These are phyloP conservation scores for Psilopogon haemacephalus DNA, from an alignment of 2,113 vertebrate genomes.

Conservation along the genomic window DNA sequence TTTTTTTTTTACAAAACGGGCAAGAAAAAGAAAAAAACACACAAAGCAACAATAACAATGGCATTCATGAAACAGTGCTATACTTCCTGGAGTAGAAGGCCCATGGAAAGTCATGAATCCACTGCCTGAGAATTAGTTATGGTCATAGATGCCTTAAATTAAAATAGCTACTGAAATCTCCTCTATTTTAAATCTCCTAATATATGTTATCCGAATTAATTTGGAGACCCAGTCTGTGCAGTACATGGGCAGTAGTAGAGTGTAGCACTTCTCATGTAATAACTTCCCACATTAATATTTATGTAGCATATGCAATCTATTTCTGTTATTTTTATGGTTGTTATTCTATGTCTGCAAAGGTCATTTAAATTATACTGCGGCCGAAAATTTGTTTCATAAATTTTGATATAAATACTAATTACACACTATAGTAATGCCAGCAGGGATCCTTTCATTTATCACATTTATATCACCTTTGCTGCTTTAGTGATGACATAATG, in stretches of 20 bases:
- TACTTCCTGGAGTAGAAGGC: slow-evolving; percentile 37
- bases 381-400: slow-evolving; percentile 83
- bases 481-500: slow-evolving; percentile 75
- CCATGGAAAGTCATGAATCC: slow-evolving; percentile 67
- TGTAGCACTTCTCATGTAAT: slow-evolving; percentile 63
- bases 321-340: slow-evolving; percentile 81
- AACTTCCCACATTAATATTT: slow-evolving; percentile 79
- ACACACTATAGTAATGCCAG: slow-evolving; percentile 78
- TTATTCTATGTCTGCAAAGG: slow-evolving; percentile 80
- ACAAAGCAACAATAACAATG: not conserved
- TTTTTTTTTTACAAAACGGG: too few relatives aligned
- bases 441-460: slow-evolving; percentile 82
- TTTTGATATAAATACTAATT: slow-evolving; percentile 86
- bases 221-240: slow-evolving; percentile 59
- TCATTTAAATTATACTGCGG: slow-evolving; percentile 83
- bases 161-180: slow-evolving; percentile 71
- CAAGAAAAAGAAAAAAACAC: not conserved
- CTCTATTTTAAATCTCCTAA: slow-evolving; percentile 74
- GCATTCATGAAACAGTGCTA: slow-evolving; percentile 18
- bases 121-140: slow-evolving; percentile 74
- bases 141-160: slow-evolving; percentile 75
- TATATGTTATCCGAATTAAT: slow-evolving; percentile 68
- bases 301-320: slow-evolving; percentile 76
- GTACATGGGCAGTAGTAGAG: slow-evolving; percentile 69
- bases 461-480: slow-evolving; percentile 76